These are phyloP conservation scores for Copidosoma aretas DNA, from an alignment of 2,888 invertebrate species.

Conservation along the genomic window DNA sequence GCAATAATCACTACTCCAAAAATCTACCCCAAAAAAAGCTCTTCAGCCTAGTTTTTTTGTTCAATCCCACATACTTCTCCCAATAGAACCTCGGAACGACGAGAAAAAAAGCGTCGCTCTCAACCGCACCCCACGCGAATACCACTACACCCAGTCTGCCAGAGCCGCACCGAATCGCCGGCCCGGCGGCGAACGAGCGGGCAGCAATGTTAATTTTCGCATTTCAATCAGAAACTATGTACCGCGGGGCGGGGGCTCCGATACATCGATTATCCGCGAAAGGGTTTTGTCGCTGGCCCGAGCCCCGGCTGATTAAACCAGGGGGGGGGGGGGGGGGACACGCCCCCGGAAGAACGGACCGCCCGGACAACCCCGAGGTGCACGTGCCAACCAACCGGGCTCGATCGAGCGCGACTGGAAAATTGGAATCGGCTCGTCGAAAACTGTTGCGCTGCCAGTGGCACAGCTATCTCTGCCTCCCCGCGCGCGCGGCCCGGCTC, in stretches of 20 bases:
- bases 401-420: conserved; percentile 37
- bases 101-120: too few relatives aligned
- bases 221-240: conserved; percentile 34
- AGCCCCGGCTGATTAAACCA: conserved; percentile 28
- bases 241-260: not conserved
- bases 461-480: conserved; percentile 3
- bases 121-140: too few relatives aligned
- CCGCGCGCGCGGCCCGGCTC: conserved; percentile 33
- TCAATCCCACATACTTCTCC: too few relatives aligned
- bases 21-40: too few relatives aligned
- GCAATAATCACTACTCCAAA: too few relatives aligned
- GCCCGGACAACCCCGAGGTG: not conserved
- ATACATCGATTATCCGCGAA: conserved; percentile 38
- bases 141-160: too few relatives aligned
- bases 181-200: too few relatives aligned
- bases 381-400: not conserved
- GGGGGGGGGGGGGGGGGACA: not conserved
- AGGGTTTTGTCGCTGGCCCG: conserved; percentile 30
- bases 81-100: too few relatives aligned
- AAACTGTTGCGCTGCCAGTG: conserved; percentile 29
- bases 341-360: not conserved
- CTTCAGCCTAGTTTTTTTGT: too few relatives aligned
- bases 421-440: conserved; percentile 44
- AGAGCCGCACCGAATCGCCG: too few relatives aligned
- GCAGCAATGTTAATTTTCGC: not conserved